Conservation (phyloP, 2,888 invertebrate genomes). For the Thymelicus sylvestris region DNA sequence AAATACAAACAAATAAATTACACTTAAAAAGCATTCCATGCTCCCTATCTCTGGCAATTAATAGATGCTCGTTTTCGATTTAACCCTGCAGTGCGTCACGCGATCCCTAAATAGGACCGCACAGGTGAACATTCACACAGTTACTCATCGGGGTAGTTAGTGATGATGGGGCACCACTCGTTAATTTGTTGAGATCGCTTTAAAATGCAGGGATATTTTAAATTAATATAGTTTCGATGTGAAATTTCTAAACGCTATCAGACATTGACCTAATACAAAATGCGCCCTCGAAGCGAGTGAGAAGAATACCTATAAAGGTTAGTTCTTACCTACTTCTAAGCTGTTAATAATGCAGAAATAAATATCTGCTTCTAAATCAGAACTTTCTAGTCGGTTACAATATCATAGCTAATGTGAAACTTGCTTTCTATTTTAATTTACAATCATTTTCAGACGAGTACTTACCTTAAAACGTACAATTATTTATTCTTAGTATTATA, state of each 20-base stretch:
- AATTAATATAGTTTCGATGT: background rate
- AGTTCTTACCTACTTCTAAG: too few species aligned
- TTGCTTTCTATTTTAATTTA: too few species aligned
- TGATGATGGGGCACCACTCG: slow-evolving; percentile 13
- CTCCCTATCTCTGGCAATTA: slow-evolving; percentile 50
- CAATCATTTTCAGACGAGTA: too few species aligned
- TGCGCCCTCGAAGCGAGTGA: too few species aligned
- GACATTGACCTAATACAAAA: background rate
- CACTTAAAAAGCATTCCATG: slow-evolving; percentile 41
- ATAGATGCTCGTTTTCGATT: slow-evolving; percentile 49
- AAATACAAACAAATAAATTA: slow-evolving; percentile 27
- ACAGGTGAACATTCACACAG: slow-evolving; percentile 71
- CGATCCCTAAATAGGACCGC: slow-evolving; percentile 46
- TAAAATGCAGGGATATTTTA: slow-evolving; percentile 4
- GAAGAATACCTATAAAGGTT: too few species aligned
- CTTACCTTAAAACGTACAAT: too few species aligned
- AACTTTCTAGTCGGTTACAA: too few species aligned
- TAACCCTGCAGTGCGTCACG: slow-evolving; percentile 57
- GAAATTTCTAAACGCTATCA: background rate
- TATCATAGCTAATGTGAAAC: too few species aligned
- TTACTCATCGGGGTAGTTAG: slow-evolving; percentile 36
- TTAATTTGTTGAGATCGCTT: slow-evolving; percentile 14
- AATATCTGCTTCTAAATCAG: too few species aligned
- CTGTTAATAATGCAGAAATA: too few species aligned
- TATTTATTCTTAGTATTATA: too few species aligned